These are phyloP conservation scores for Notodonta ziczac DNA, from an alignment of 2,888 invertebrate species.

Conservation along the genomic window DNA sequence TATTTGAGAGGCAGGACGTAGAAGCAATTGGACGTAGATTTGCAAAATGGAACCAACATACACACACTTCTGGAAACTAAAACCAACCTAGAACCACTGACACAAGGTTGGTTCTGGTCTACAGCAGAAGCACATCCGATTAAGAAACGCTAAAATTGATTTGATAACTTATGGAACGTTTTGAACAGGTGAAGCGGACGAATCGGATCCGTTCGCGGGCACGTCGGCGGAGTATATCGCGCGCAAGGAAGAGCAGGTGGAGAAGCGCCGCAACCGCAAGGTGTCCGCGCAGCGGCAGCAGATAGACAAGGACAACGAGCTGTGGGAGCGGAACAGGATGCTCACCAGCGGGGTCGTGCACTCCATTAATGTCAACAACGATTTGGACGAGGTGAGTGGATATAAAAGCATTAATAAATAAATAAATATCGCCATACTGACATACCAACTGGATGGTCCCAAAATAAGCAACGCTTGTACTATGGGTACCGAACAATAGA, in stretches of 20 bases:
- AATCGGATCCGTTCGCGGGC: slow-evolving; percentile 95
- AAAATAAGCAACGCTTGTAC: too few species aligned
- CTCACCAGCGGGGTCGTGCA: slow-evolving; percentile 97
- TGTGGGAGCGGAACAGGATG: slow-evolving; percentile 99
- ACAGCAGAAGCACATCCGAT: too few species aligned
- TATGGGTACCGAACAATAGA: too few species aligned
- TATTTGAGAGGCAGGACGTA: too few species aligned
- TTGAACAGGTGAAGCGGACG: slow-evolving; percentile 90
- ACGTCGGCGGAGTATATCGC: slow-evolving; percentile 96
- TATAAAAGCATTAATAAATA: background rate
- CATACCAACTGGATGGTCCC: too few species aligned
- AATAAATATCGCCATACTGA: too few species aligned
- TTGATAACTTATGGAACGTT: background rate
- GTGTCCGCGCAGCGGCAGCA: slow-evolving; percentile 98
- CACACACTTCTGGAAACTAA: too few species aligned
- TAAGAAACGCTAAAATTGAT: too few species aligned
- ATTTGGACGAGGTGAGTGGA: slow-evolving; percentile 91
- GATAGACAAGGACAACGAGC: slow-evolving; percentile 98
- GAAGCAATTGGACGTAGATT: too few species aligned
- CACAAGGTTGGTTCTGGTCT: too few species aligned
- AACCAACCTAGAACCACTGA: too few species aligned
- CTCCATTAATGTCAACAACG: slow-evolving; percentile 94
- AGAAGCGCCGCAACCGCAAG: slow-evolving; percentile 94
- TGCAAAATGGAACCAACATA: too few species aligned
- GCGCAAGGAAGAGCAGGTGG: slow-evolving; percentile 96